A percentile compares a stretch with the other conserved stretches of the same genome.
These are phyloP conservation scores for Bathybates hornii DNA, from an alignment of 2,113 vertebrate species.

Conservation along the genomic window DNA sequence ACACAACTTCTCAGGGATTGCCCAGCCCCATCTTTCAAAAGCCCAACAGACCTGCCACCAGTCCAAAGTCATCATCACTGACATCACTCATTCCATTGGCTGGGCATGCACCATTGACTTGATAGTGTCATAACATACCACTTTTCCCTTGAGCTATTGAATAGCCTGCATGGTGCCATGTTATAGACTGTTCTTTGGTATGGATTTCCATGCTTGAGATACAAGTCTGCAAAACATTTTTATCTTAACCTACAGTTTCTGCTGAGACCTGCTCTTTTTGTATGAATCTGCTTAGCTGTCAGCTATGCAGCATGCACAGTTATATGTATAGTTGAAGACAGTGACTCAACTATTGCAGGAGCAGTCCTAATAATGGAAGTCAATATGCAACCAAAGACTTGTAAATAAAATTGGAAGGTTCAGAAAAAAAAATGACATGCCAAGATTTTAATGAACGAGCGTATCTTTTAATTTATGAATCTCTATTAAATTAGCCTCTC, in stretches of 20 bases:
- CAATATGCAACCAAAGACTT: background rate
- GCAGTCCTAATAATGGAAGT: background rate
- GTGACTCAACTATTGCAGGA: background rate
- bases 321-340: background rate
- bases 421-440: background rate
- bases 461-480: background rate
- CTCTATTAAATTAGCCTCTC: background rate
- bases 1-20: slow-evolving; percentile 18
- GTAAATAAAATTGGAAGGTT: background rate
- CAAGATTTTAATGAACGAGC: background rate
- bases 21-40: background rate
- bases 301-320: background rate
- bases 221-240: background rate
- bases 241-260: background rate
- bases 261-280: background rate
- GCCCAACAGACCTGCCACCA: slow-evolving; percentile 2
- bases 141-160: background rate
- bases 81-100: slow-evolving; percentile 50
- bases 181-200: background rate
- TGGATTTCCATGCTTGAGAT: background rate
- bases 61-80: slow-evolving; percentile 28
- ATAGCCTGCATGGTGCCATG: background rate
- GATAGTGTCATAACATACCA: slow-evolving; percentile 3
- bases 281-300: background rate
- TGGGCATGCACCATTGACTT: slow-evolving; percentile 20